Evolutionary conservation across 2,888 invertebrate species (phyloP), one percentile per base, ranked within the genome.

Genomic region (Sarcophaga subvicina): DNA sequence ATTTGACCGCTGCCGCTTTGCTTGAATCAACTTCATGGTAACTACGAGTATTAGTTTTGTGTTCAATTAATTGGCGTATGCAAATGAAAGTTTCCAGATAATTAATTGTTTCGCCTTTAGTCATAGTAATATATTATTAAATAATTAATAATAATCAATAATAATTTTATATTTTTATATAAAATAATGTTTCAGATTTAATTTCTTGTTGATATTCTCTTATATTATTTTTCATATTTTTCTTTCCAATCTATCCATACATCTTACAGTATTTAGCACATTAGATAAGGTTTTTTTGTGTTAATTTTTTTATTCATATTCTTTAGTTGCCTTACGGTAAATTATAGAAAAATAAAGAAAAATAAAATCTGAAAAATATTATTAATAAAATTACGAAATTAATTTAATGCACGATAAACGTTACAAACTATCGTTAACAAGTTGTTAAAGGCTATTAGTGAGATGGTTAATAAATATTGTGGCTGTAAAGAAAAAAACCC

Each of bases 111-210:
- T 54, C 79, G 81, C 84, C 87, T 70, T 67, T 82, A 72, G 79
- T 60, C 80, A 67, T 79, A 10, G 75, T 66, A 87, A 80, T 83
- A 75, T 88, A 88, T 88, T 83, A 88, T 88, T 88, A 88, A 88
- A 84, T 82, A 88, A 88, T 88, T 88, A 87, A 80, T 83, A 85
- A 87, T 54, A 54, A 54, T 54, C 54, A 54, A 54, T 54, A 54
- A 54, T 76, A 67, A 67, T 67, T 67, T 66, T 47, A 45, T 67
- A 67, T 12, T 67, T 47, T n/a, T 11, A 20, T 14, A 20, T 11
- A 17, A 54, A 54, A 54, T 17, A 78, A 83, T 62, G 62, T 22
- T 72, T 78, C 14, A 78, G 49, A 25, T 54, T 66, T 72, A 80
- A 66, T 76, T 76, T 67, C 45, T 67, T 67, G 67, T 47, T 64